These are phyloP conservation scores for Augochlora pura DNA, from an alignment of 1,140 invertebrate species.

Conservation along the genomic window DNA sequence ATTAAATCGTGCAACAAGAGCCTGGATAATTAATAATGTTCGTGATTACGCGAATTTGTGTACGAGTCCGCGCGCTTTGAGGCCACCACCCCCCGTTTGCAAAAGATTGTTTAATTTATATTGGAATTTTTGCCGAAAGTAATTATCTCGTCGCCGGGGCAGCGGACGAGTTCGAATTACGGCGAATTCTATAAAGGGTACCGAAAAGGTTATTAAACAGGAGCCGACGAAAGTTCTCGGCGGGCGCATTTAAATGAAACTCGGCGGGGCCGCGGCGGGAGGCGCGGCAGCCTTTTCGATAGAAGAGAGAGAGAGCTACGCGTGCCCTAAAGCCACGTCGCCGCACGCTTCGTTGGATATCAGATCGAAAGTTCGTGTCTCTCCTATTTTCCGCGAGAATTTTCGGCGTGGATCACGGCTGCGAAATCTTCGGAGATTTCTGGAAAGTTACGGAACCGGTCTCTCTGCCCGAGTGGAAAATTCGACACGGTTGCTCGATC, in stretches of 20 bases:
- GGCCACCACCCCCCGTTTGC: too few species aligned
- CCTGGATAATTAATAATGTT: too few species aligned
- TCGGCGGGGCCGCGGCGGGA: constrained; percentile 1
- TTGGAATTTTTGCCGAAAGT: background rate
- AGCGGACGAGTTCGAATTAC: background rate
- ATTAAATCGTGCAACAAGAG: too few species aligned
- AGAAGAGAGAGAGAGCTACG: constrained; percentile 48
- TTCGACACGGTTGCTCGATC: constrained; percentile 64
- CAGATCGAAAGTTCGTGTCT: constrained; percentile 63
- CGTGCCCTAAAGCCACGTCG: constrained; percentile 43
- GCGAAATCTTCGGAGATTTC: constrained; percentile 61
- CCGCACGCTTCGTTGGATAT: constrained; percentile 56
- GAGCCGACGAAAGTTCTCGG: constrained; percentile 39
- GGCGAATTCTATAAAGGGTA: background rate
- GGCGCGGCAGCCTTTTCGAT: constrained; percentile 5
- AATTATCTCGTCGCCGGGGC: background rate
- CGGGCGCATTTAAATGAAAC: constrained; percentile 51
- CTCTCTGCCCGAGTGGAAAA: constrained; percentile 46
- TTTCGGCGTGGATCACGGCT: constrained; percentile 53
- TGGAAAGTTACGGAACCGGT: constrained; percentile 42
- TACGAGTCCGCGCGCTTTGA: too few species aligned
- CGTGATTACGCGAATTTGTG: too few species aligned
- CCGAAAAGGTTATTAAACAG: background rate
- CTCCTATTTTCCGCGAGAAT: constrained; percentile 63
- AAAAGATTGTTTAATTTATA: too few species aligned